A percentile compares a stretch with the other conserved stretches of the same genome.
Conservation (phyloP, 2,797 vertebrate genomes). For the Diglossa cyanea region DNA sequence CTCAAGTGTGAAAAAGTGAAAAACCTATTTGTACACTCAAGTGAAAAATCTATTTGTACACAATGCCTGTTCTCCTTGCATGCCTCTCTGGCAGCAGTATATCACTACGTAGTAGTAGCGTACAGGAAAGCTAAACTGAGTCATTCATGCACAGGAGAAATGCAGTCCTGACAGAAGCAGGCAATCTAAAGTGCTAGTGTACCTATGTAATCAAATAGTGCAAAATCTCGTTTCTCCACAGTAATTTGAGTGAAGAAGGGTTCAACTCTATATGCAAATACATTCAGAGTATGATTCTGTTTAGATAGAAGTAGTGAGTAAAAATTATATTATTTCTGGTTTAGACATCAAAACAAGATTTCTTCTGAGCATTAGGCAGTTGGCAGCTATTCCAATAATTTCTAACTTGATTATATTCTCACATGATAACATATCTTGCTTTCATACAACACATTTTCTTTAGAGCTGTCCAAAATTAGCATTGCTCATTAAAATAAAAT, state of each 20-base stretch:
- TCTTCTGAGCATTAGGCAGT: conserved; percentile 39
- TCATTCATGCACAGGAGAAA: background rate
- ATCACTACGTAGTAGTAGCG: background rate
- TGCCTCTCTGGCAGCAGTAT: background rate
- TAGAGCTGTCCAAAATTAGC: conserved; percentile 49
- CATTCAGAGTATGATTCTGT: background rate
- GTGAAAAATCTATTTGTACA: background rate
- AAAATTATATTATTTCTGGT: conserved; percentile 53
- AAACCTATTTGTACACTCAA: background rate
- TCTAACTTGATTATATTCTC: background rate
- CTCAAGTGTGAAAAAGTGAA: background rate
- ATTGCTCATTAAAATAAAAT: conserved; percentile 58
- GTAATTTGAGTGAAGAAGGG: background rate
- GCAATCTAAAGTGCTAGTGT: background rate
- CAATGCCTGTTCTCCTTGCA: background rate
- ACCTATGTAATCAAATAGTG: background rate
- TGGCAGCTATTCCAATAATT: conserved; percentile 36
- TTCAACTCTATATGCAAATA: background rate
- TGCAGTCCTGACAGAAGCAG: background rate
- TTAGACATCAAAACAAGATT: conserved; percentile 38
- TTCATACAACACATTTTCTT: conserved; percentile 60
- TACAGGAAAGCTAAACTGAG: background rate
- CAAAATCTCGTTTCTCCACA: background rate
- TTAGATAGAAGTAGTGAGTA: background rate
- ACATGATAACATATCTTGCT: background rate